These are phyloP conservation scores for Protonibea diacanthus DNA, from an alignment of 2,797 vertebrate species.

Conservation along the genomic window DNA sequence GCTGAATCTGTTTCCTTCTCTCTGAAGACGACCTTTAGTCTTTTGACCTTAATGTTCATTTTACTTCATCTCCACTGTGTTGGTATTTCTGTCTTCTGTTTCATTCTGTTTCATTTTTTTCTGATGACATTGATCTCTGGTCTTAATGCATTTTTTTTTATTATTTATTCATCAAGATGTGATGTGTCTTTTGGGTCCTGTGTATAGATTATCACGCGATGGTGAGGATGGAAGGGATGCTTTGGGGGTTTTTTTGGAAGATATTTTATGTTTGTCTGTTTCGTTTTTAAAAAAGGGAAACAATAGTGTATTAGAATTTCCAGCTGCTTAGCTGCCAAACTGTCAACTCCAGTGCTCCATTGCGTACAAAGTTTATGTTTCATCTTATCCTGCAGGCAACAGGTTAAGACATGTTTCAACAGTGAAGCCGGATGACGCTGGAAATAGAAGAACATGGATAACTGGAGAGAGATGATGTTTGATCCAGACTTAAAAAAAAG, in stretches of 20 bases:
- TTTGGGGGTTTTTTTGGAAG: neutral
- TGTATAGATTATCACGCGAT: neutral
- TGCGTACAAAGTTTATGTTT: neutral
- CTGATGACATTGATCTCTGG: conserved; percentile 14
- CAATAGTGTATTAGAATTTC: neutral
- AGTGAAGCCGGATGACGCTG: neutral
- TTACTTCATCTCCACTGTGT: neutral
- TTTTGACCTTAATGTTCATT: neutral
- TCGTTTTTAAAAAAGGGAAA: neutral
- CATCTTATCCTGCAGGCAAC: conserved; percentile 5
- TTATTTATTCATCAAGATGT: conserved; percentile 48
- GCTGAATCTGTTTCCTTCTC: conserved; percentile 2
- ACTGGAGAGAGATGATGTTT: conserved; percentile 12
- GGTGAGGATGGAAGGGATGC: neutral
- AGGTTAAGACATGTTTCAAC: conserved; percentile 4
- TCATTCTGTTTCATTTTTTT: neutral
- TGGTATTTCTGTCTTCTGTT: conserved; percentile 23
- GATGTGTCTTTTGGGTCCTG: conserved; percentile 20
- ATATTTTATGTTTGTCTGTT: conserved; percentile 5
- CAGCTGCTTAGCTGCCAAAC: neutral
- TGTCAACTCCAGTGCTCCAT: neutral
- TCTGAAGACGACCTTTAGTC: conserved; percentile 4
- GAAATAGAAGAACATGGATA: neutral
- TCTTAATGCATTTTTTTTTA: conserved; percentile 27
- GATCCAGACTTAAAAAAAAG: neutral